Percentiles rank a stretch among this genome's conserved stretches.
These are phyloP conservation scores for Torymus auratus DNA, from an alignment of 2,888 invertebrate genomes.

Conservation along the genomic window DNA sequence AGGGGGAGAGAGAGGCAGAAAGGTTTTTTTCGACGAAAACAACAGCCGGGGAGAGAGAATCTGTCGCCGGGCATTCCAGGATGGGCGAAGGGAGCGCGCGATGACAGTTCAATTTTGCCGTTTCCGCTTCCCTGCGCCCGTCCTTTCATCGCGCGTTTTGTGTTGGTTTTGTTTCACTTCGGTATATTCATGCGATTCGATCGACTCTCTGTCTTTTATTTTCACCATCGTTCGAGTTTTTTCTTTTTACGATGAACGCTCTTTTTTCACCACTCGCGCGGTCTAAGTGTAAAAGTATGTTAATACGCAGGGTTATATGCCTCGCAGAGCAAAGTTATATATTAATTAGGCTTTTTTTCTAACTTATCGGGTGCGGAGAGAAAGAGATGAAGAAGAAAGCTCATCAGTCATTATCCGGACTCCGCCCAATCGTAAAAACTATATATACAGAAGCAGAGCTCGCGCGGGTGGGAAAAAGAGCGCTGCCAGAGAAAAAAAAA, in stretches of 20 bases:
- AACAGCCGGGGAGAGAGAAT: not conserved
- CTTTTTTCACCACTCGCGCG: too few species aligned
- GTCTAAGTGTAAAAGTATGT: too few species aligned
- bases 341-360: too few species aligned
- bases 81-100: not conserved
- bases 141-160: conserved; percentile 35
- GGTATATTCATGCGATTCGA: too few species aligned
- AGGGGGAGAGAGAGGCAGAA: not conserved
- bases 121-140: conserved; percentile 49
- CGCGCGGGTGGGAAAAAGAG: not conserved
- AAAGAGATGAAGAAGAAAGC: not conserved
- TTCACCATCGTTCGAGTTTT: not conserved
- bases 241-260: not conserved
- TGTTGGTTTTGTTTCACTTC: too few species aligned
- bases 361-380: not conserved
- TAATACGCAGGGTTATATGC: too few species aligned
- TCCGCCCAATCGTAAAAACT: conserved; percentile 26
- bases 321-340: too few species aligned
- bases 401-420: not conserved
- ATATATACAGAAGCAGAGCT: conserved; percentile 2
- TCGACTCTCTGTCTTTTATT: conserved; percentile 55
- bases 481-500: not conserved
- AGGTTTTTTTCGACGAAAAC: not conserved
- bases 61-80: conserved; percentile 26
- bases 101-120: conserved; percentile 47